These are phyloP conservation scores for Ia io DNA, from an alignment of 2,113 vertebrate species.

Conservation along the genomic window DNA sequence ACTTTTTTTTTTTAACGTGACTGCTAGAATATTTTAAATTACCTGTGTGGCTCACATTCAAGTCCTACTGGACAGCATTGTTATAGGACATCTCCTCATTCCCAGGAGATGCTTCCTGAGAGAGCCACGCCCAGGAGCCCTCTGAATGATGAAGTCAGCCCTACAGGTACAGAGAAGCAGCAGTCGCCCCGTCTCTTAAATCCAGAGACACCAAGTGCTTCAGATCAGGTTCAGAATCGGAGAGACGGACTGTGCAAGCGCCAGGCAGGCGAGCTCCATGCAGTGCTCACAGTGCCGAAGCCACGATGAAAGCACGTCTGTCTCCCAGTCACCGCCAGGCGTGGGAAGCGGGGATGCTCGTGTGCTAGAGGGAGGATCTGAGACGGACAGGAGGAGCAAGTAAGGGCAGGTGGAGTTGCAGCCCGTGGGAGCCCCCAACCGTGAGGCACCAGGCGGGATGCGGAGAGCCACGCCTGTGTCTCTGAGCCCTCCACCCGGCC, in stretches of 20 bases:
- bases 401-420: background rate
- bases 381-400: background rate
- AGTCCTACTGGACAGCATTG: background rate
- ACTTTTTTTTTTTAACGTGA: background rate
- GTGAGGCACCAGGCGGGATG: background rate
- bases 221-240: background rate
- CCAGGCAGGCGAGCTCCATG: background rate
- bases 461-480: background rate
- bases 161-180: background rate
- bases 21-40: background rate
- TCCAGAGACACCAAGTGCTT: background rate
- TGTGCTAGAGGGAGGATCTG: background rate
- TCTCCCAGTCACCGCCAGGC: background rate
- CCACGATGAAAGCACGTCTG: background rate
- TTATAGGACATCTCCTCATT: background rate
- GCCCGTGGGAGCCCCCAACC: background rate
- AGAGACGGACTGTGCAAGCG: background rate
- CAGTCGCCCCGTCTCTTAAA: background rate
- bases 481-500: background rate
- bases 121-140: background rate
- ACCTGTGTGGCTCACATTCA: background rate
- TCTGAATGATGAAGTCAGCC: background rate
- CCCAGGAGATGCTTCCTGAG: background rate
- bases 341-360: background rate
- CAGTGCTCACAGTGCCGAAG: background rate